Evolutionary conservation across 2,888 invertebrate genomes (phyloP), one percentile per base, ranked within the genome.

Genomic region (Erebia palarica): DNA sequence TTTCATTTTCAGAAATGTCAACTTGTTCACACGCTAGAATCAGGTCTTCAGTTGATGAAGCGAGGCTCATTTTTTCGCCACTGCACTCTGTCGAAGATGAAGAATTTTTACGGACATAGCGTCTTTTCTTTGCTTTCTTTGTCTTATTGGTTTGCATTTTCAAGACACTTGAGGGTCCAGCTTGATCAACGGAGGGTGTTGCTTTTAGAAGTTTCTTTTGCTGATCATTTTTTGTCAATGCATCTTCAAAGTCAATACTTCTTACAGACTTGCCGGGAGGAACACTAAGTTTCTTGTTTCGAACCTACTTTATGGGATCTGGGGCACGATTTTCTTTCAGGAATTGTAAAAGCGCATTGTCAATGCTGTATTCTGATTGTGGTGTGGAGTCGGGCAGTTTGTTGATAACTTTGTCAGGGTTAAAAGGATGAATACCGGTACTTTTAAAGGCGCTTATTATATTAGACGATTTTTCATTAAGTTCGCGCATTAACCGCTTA

Each of bases 21-120:
- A 51, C n/a, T 51, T 51, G 51, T 51, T 51, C 51, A 51, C 51
- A 51, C n/a, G 51, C 51, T 51, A 51, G 51, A 51, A 51, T 51
- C 51, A 51, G 51, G 51, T 51, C 51, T 51, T 51, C 51, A 51
- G 51, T 51, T 51, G 51, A 51, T 51, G 51, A 51, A 51, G 51
- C 51, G 51, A 51, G 51, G 51, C 51, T 51, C n/a, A 51, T 51
- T 51, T 51, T 51, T 51, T 51, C 51, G 51, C 1, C 51, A 27
- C 3, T 27, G 27, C 27, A 27, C 27, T 27, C 27, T 27, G 27
- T 27, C 27, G 27, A 27, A 27, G 27, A 27, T 27, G 27, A 27
- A 27, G 1, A 27, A 27, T 3, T 27, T 21, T 27, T 27, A 27
- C 27, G 27, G 27, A 27, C 3, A 27, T 27, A 27, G 27, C 27